Evolutionary conservation across 2,888 invertebrate species (phyloP), one percentile per base, ranked within the genome.

Genomic region (Cataglyphis livida): DNA sequence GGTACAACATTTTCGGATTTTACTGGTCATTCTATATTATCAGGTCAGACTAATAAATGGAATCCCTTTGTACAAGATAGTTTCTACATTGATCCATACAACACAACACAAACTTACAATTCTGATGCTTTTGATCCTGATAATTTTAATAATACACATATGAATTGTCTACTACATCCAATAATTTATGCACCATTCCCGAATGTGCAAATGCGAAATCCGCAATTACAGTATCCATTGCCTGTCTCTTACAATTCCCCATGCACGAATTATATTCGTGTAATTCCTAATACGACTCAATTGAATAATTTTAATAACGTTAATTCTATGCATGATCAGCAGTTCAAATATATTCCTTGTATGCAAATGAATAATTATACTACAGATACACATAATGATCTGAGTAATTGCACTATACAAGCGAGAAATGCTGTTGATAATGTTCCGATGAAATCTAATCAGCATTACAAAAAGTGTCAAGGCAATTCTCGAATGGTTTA

Each of bases 181-280:
- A 5, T 90, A 54, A 68, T 65, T 15, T 83, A 83, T 62, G 61
- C 88, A 21, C 85, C 86, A 0, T 81, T 59, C 7, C 9, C 84
- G 10, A 90, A 85, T 32, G 81, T 88, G 85, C 89, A 90, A 44
- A 59, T 64, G 9, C 89, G 89, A 90, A 89, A 89, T 32, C 82
- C 83, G 0, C n/a, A 90, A 28, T 4, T 84, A 5, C 88, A 88
- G 15, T 89, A 89, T 57, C 64, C 83, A 2, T 32, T 82, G 1
- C 74, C 85, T 4, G 25, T 85, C n/a, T 54, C 68, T 3, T 87
- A 85, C 44, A 84, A 82, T 82, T 9, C 90, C 1, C 18, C 82
- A 6, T 87, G 78, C 25, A 18, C 68, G 21, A 84, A 68, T 32
- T 90, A 83, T 32, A 61, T 18, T 32, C 83, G 2, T 79, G n/a